These are phyloP conservation scores for Brachyhypopomus gauderio DNA, from an alignment of 2,113 vertebrate species.

Conservation along the genomic window DNA sequence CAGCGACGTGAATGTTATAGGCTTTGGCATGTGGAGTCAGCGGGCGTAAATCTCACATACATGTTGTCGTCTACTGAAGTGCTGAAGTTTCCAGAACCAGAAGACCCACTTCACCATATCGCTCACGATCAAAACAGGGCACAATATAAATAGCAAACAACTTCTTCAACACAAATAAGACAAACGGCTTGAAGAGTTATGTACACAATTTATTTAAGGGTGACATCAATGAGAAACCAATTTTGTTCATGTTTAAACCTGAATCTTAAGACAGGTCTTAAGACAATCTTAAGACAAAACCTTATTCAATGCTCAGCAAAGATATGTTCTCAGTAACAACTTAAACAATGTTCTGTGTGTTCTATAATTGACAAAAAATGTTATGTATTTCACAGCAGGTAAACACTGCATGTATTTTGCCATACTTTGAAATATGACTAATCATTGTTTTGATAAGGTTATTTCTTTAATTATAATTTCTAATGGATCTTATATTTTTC, in stretches of 20 bases:
- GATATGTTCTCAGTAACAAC: background rate
- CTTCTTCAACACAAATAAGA: background rate
- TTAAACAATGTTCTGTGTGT: background rate
- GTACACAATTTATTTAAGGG: conserved; percentile 38
- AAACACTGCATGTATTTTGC: background rate
- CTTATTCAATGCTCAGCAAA: background rate
- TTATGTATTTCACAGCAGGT: background rate
- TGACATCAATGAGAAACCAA: conserved; percentile 17
- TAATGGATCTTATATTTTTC: background rate
- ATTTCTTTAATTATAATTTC: background rate
- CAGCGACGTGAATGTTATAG: too few relatives aligned
- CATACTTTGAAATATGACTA: background rate
- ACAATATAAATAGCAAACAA: background rate
- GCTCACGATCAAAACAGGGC: too few relatives aligned
- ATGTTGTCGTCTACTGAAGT: too few relatives aligned
- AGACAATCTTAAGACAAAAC: background rate
- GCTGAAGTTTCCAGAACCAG: too few relatives aligned
- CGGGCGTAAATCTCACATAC: too few relatives aligned
- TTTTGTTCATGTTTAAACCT: background rate
- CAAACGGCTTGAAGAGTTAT: background rate
- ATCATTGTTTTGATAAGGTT: background rate
- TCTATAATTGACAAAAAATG: background rate
- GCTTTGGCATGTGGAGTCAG: too few relatives aligned
- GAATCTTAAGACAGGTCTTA: background rate
- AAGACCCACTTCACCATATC: too few relatives aligned